Evolutionary conservation across 2,888 invertebrate genomes (phyloP).

Genomic region (Dryococelus australis): DNA sequence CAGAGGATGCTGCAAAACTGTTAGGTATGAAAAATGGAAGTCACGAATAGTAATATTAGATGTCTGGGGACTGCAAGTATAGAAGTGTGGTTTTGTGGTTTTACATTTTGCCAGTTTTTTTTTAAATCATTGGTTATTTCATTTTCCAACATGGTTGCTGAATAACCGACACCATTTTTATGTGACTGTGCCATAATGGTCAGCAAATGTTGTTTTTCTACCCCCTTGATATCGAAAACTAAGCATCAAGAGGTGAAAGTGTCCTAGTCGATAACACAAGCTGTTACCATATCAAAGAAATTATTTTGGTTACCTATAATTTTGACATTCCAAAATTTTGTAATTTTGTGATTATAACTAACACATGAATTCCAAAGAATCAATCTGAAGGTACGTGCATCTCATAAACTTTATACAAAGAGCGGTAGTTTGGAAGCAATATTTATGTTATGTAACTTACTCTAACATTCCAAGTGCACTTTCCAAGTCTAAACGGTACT

Average conservation of each 20-base stretch:
- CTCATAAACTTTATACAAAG: not conserved
- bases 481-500: not conserved
- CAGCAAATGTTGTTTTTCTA: no score
- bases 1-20: constrained; percentile 89
- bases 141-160: not conserved
- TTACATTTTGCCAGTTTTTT: not conserved
- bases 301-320: not conserved
- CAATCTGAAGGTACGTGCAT: not conserved
- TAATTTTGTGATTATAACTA: not conserved
- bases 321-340: not conserved
- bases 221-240: no score
- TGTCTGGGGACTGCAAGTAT: not conserved
- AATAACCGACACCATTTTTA: not conserved
- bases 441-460: not conserved
- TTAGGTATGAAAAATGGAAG: constrained; percentile 72
- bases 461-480: constrained; percentile 5
- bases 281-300: constrained; percentile 10
- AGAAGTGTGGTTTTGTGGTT: not conserved
- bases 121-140: not conserved
- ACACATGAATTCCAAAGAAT: not conserved
- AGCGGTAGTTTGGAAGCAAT: not conserved
- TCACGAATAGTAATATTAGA: constrained; percentile 26
- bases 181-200: constrained; percentile 20
- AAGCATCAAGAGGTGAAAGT: no score
- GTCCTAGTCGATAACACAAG: not conserved